Evolutionary conservation across 2,797 vertebrate species (phyloP).

Genomic region (Tragelaphus eurycerus): DNA sequence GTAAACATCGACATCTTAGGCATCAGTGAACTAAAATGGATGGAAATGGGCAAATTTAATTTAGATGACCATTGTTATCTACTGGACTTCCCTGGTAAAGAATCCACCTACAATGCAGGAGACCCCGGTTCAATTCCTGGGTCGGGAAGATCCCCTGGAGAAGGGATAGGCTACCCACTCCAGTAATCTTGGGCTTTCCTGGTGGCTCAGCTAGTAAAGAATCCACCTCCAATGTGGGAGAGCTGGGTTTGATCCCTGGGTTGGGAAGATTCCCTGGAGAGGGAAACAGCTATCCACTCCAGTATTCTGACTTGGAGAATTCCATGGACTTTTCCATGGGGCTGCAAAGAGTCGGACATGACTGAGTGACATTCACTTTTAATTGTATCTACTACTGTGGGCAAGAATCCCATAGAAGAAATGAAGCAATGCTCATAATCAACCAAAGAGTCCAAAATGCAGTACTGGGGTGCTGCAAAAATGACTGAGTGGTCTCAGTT

Average conservation of each 20-base stretch:
- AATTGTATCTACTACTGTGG: background rate
- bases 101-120: background rate
- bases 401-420: background rate
- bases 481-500: background rate
- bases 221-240: accelerated
- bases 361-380: background rate
- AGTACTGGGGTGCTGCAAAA: background rate
- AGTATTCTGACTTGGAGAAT: background rate
- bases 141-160: background rate
- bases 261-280: background rate
- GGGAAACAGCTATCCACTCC: background rate
- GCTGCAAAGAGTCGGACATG: background rate
- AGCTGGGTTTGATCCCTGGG: background rate
- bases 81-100: background rate
- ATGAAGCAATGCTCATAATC: background rate
- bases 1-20: background rate
- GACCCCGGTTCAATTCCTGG: background rate
- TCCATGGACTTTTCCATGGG: background rate
- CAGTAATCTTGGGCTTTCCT: background rate
- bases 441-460: background rate
- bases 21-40: background rate
- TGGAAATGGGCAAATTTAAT: background rate
- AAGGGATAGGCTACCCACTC: background rate
- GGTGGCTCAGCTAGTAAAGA: background rate
- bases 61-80: background rate